Conservation (phyloP, 2,888 invertebrate species). For the Lochmaea crataegi region DNA sequence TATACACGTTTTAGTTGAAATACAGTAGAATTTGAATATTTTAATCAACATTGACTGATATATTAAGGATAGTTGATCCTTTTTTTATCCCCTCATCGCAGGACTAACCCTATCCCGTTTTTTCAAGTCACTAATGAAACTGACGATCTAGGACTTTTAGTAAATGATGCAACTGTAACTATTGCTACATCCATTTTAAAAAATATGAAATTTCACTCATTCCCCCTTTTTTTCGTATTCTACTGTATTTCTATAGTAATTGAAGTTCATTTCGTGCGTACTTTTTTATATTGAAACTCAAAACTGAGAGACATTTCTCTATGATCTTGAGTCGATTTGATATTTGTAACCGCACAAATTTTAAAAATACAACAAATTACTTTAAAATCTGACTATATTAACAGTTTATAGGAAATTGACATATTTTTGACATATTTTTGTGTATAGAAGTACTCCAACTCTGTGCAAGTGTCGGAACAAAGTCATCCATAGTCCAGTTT, state of each 20-base stretch:
- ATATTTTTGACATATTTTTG: too few relatives aligned
- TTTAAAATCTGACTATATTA: too few relatives aligned
- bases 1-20: constrained; percentile 16
- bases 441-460: too few relatives aligned
- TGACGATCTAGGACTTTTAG: too few relatives aligned
- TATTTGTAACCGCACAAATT: not conserved
- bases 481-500: too few relatives aligned
- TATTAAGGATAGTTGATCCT: not conserved
- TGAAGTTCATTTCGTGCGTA: constrained; percentile 9
- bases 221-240: not conserved
- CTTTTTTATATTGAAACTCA: constrained; percentile 16
- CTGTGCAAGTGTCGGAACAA: too few relatives aligned
- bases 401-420: too few relatives aligned
- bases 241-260: constrained; percentile 9
- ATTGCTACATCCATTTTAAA: too few relatives aligned
- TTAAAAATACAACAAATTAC: too few relatives aligned
- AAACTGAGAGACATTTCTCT: constrained; percentile 17
- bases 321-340: constrained; percentile 6
- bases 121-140: not conserved
- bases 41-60: not conserved
- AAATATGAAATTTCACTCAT: not conserved
- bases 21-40: constrained; percentile 11
- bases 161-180: too few relatives aligned
- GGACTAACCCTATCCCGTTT: not conserved
- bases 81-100: not conserved